phyloP scores from a whole-genome alignment of 1,140 invertebrate genomes.

The Caenorhabditis brenneri region DNA sequence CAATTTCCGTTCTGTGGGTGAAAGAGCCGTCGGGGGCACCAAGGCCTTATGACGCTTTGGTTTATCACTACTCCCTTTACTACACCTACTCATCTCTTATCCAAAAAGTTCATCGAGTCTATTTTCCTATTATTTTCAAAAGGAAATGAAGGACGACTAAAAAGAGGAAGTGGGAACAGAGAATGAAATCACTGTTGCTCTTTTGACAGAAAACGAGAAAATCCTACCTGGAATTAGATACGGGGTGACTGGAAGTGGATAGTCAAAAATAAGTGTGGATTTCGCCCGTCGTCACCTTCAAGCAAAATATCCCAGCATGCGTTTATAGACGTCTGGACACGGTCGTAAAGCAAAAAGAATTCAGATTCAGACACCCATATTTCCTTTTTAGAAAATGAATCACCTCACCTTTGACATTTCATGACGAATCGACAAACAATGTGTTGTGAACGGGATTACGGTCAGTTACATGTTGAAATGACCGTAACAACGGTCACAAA shows the following conservation, averaged over 20 bases:
- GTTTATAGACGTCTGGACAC: background rate
- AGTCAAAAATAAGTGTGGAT: background rate
- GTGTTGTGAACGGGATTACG: constrained; percentile 40
- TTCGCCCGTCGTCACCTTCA: background rate
- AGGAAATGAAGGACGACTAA: background rate
- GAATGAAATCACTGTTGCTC: constrained; percentile 14
- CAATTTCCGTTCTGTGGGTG: constrained; percentile 18
- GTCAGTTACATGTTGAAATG: background rate
- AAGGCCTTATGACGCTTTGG: background rate
- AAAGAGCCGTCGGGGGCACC: background rate
- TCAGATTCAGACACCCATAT: constrained; percentile 15
- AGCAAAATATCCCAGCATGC: background rate
- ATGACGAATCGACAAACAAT: background rate
- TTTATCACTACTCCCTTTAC: background rate
- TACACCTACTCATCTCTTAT: constrained; percentile 31
- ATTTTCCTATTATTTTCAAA: background rate
- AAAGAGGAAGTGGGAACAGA: background rate
- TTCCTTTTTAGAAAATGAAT: constrained; percentile 11
- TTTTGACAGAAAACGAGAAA: background rate
- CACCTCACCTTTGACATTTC: background rate
- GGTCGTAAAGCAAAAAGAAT: constrained; percentile 8
- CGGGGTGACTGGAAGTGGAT: background rate
- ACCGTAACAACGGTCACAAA: constrained; percentile 41
- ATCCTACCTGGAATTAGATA: background rate
- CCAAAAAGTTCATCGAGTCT: background rate